Conservation (phyloP, 2,888 invertebrate species). For the Volucella zonaria region DNA sequence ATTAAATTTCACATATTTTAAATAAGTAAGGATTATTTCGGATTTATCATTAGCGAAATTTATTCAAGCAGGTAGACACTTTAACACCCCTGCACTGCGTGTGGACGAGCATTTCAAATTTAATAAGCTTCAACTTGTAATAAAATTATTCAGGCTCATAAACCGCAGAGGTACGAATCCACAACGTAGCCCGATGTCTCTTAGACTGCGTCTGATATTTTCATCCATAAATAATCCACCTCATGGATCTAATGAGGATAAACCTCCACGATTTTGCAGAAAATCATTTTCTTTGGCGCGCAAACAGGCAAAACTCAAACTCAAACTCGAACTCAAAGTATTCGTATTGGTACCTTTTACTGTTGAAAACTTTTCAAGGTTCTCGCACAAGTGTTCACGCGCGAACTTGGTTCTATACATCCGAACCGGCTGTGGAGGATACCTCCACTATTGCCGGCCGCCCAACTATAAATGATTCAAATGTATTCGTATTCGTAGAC, state of each 20-base stretch:
- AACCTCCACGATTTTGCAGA: constrained; percentile 38
- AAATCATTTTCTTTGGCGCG: constrained; percentile 16
- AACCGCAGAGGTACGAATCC: constrained; percentile 5
- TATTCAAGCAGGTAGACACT: no score
- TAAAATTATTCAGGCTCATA: constrained; percentile 23
- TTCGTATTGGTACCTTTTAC: neutral
- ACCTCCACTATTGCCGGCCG: constrained; percentile 29
- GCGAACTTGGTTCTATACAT: constrained; percentile 21
- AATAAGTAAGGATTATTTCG: no score
- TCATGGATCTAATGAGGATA: constrained; percentile 43
- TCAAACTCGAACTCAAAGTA: neutral
- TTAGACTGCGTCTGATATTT: constrained; percentile 36
- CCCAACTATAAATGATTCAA: constrained; percentile 33
- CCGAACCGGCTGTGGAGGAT: constrained; percentile 2
- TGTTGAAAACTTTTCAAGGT: constrained; percentile 41
- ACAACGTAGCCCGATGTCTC: constrained; percentile 33
- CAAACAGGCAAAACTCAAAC: constrained; percentile 26
- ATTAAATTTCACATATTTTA: no score
- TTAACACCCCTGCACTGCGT: no score
- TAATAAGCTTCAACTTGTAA: neutral
- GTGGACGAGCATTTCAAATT: neutral
- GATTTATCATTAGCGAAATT: no score
- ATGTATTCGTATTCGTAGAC: constrained; percentile 4
- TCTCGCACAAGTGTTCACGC: constrained; percentile 44
- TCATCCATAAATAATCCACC: constrained; percentile 29